A percentile compares a stretch with the other conserved stretches of the same genome.
These are phyloP conservation scores for Lethrus apterus DNA, from an alignment of 1,140 invertebrate genomes.

Conservation along the genomic window DNA sequence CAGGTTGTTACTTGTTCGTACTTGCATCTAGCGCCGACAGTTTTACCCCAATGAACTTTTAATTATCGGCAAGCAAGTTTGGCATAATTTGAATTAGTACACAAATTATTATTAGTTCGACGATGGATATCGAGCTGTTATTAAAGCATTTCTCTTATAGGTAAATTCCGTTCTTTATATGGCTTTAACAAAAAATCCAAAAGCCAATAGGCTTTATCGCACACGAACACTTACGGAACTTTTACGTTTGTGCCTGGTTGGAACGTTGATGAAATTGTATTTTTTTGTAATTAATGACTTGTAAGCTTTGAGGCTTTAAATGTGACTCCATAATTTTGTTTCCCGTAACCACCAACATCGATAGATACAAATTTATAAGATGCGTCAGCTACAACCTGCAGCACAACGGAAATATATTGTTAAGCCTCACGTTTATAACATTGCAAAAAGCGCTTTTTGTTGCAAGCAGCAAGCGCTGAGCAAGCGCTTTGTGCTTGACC, in stretches of 20 bases:
- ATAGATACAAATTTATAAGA: constrained; percentile 4
- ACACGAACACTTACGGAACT: neutral
- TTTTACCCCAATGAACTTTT: too few species aligned
- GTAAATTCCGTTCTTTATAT: neutral
- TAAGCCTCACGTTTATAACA: too few species aligned
- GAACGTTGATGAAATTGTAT: neutral
- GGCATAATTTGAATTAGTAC: too few species aligned
- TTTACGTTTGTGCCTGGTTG: neutral
- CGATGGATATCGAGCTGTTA: too few species aligned
- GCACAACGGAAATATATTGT: constrained; percentile 6
- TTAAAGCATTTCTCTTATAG: too few species aligned
- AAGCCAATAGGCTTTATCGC: neutral
- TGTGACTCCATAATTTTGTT: constrained; percentile 33
- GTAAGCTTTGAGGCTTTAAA: neutral
- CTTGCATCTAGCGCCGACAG: too few species aligned
- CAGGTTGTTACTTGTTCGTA: too few species aligned
- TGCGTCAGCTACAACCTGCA: constrained; percentile 6
- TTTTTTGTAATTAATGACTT: neutral
- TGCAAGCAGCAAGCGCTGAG: too few species aligned
- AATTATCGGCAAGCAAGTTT: too few species aligned
- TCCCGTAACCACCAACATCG: constrained; percentile 34
- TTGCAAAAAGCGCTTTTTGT: too few species aligned
- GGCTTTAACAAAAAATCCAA: neutral
- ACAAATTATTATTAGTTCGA: too few species aligned
- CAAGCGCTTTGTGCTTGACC: too few species aligned